Evolutionary conservation across 2,888 invertebrate species (phyloP).

Genomic region (Cephus rjabovi): DNA sequence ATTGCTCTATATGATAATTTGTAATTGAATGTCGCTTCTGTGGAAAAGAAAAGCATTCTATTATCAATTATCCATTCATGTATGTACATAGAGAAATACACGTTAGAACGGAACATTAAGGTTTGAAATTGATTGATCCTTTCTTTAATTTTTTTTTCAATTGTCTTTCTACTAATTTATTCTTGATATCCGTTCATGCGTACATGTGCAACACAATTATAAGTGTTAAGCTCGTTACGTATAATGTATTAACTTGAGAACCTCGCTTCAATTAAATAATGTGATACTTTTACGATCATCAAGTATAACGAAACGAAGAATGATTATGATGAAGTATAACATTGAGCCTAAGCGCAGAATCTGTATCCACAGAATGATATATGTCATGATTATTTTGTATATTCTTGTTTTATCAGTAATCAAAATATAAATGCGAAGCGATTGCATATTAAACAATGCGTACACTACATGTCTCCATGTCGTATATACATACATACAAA

Average conservation of each 20-base stretch:
- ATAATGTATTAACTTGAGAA: not conserved
- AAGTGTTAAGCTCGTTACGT: not conserved
- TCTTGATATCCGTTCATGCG: slow-evolving; percentile 41
- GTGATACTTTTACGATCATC: not conserved
- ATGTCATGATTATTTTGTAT: not conserved
- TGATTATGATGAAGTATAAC: not conserved
- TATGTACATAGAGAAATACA: not conserved
- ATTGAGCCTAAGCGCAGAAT: not conserved
- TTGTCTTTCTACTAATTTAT: slow-evolving; percentile 46
- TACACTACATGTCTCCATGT: not conserved
- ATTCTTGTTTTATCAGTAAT: not conserved
- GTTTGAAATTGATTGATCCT: not conserved
- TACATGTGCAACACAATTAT: slow-evolving; percentile 42
- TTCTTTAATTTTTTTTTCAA: not conserved
- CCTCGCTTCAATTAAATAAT: not conserved
- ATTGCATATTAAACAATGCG: not conserved
- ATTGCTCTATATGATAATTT: not conserved
- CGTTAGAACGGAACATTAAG: not conserved
- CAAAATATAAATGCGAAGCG: not conserved
- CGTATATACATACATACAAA: not conserved
- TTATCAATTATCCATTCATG: not conserved
- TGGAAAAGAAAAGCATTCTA: not conserved
- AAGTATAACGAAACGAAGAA: not conserved
- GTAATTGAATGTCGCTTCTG: not conserved
- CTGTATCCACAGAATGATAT: not conserved